These are phyloP conservation scores for Oreocharis arfaki DNA, from an alignment of 2,113 vertebrate genomes.

Conservation along the genomic window DNA sequence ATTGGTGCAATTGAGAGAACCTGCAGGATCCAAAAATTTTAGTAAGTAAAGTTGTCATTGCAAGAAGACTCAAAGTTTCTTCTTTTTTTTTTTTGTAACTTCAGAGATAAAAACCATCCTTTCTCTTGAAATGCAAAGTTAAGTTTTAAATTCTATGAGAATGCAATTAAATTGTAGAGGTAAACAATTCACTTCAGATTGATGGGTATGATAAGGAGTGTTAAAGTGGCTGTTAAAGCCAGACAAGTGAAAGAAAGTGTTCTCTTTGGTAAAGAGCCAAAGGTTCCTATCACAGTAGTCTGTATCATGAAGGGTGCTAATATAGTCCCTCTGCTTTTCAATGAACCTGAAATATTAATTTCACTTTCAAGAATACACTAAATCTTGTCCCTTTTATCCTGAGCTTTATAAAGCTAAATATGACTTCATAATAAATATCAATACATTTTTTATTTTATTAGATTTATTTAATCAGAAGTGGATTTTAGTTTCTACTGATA, in stretches of 20 bases:
- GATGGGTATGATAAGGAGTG: not conserved
- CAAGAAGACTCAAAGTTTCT: not conserved
- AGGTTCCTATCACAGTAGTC: not conserved
- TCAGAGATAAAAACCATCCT: not conserved
- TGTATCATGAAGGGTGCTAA: not conserved
- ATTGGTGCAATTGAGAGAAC: not conserved
- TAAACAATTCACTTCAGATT: not conserved
- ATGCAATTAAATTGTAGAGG: not conserved
- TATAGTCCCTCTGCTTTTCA: not conserved
- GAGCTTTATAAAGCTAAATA: not conserved
- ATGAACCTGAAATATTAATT: not conserved
- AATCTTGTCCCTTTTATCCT: not conserved
- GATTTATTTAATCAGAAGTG: not conserved
- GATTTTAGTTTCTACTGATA: not conserved
- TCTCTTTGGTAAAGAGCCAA: not conserved
- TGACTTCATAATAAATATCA: not conserved
- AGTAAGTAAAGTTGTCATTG: not conserved
- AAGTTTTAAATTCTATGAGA: not conserved
- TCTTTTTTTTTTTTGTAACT: not conserved
- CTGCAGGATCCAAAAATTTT: not conserved
- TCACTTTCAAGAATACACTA: not conserved
- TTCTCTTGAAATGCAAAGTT: not conserved
- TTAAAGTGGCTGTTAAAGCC: not conserved
- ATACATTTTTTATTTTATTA: not conserved
- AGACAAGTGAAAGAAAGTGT: not conserved